phyloP scores from a whole-genome alignment of 2,113 vertebrate genomes.

The Podarcis cretensis region DNA sequence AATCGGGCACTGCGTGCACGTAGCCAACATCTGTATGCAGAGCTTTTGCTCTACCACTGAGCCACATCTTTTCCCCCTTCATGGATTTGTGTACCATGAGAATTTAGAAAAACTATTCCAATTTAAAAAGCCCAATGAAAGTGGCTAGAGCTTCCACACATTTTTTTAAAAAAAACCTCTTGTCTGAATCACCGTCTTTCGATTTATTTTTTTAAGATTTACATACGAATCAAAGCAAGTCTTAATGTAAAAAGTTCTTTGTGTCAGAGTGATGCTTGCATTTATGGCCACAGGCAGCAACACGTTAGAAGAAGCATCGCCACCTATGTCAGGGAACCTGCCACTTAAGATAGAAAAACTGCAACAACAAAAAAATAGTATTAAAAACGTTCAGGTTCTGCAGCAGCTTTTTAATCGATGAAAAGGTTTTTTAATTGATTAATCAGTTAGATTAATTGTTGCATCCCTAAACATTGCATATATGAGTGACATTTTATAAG shows the following conservation, averaged over 20 bases:
- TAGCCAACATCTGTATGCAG: too few relatives aligned
- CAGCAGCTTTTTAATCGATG: not conserved
- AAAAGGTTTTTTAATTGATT: not conserved
- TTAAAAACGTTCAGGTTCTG: not conserved
- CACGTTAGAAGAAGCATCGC: too few relatives aligned
- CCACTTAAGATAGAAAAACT: not conserved
- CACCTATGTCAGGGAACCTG: not conserved
- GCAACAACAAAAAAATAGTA: not conserved
- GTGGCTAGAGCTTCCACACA: not conserved
- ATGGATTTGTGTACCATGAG: not conserved
- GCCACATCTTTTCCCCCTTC: too few relatives aligned
- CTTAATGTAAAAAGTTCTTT: not conserved
- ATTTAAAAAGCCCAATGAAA: not conserved
- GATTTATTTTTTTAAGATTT: not conserved
- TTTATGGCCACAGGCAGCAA: not conserved
- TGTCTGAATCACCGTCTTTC: too few relatives aligned
- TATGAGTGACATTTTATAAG: not conserved
- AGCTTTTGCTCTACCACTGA: too few relatives aligned
- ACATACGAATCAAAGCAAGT: not conserved
- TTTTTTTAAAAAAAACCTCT: too few relatives aligned
- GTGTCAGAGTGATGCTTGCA: not conserved
- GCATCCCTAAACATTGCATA: not conserved
- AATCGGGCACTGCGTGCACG: too few relatives aligned
- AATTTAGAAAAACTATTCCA: not conserved
- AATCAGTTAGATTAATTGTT: not conserved